Evolutionary conservation across 2,113 vertebrate species (phyloP).

Genomic region (Puntigrus tetrazona): DNA sequence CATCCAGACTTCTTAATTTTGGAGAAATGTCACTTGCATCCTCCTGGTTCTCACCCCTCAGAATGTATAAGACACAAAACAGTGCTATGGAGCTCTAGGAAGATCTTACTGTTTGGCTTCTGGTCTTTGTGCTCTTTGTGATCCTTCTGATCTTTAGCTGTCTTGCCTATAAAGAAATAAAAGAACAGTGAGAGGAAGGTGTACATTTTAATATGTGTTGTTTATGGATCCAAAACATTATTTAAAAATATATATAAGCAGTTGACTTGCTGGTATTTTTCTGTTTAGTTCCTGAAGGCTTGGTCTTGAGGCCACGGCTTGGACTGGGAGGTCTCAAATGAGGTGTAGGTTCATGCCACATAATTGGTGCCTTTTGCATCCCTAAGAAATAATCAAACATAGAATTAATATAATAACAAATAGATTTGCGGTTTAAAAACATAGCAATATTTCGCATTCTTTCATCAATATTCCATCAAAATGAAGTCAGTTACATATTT

Average conservation of each 20-base stretch:
- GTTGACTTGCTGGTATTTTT: constrained; percentile 57
- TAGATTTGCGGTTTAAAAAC: too few species aligned
- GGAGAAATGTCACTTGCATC: too few species aligned
- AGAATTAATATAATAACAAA: too few species aligned
- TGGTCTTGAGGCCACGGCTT: constrained; percentile 30
- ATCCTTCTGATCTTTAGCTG: neutral
- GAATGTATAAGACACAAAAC: too few species aligned
- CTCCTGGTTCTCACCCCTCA: too few species aligned
- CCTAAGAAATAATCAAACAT: too few species aligned
- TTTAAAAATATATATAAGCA: neutral
- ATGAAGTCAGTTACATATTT: too few species aligned
- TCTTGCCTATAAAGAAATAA: neutral
- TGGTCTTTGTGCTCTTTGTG: neutral
- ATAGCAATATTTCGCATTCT: too few species aligned
- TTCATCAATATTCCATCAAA: too few species aligned
- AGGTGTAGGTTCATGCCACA: constrained; percentile 1
- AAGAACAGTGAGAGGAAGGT: neutral
- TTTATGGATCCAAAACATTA: neutral
- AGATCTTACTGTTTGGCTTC: constrained; percentile 43
- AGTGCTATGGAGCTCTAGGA: too few species aligned
- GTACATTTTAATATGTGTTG: neutral
- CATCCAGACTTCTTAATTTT: too few species aligned
- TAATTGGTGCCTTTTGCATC: too few species aligned
- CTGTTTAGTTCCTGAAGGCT: constrained; percentile 43
- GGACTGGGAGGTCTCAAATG: neutral